Base-by-base conservation (phyloP, 1,140 invertebrate species). In the Mylabris phalerata region DNA sequence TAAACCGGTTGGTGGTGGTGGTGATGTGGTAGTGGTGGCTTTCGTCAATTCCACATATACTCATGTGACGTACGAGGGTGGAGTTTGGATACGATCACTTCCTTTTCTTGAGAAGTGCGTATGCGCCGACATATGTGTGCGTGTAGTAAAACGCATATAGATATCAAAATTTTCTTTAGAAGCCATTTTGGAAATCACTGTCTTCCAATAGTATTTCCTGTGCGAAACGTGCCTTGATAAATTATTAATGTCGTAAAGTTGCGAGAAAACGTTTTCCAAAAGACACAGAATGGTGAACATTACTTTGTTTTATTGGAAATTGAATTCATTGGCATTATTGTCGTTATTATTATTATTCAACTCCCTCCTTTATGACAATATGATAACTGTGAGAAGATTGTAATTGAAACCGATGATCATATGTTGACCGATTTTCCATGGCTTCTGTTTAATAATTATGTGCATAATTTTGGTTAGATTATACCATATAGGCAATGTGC, bases 101-200 rank as follows among this genome's bases (percentile, higher is more conserved):
- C 25, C 42, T 54, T 52, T 54, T 54, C 51, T 32, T 11, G n/a
- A 52, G 50, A 43, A 52, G 39, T 52, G 51, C 43, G 51, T 54
- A 54, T 54, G 51, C 51, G 51, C 51, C 32, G 42, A 54, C 43
- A 45, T 54, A 54, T 54, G 51, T 54, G 51, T 54, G 51, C 51
- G 51, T 54, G 46, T 32, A 19, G 32, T 32, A 5, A 32, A 32
- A 32, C 32, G 32, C 32, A 32, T 54, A 45, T 54, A 45, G 51
- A 54, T 45, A 45, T 39, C 25, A 46, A 38, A 38, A 54, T 54
- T 54, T 54, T 54, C 51, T 32, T 54, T 54, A 45, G 51, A 43
- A 46, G 51, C 51, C 51, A 54, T 54, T 45, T 54, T 54, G 51
- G 46, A 54, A 54, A 54, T 45, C 51, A 13, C 51, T 7, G 32